Conservation (phyloP, 1,140 invertebrate species). For the Drosophila virilis region DNA sequence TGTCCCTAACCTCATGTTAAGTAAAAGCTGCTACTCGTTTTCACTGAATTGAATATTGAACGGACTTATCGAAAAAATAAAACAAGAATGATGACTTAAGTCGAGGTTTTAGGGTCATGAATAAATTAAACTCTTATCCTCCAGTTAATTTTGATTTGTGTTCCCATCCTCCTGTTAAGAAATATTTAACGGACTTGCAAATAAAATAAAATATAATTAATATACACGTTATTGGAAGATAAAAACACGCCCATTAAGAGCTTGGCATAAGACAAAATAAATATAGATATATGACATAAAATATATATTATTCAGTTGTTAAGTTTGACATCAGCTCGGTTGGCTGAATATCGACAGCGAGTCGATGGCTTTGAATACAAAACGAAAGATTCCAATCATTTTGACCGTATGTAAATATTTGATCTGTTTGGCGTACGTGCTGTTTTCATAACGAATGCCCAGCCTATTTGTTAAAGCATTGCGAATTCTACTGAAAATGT, state of each 20-base stretch:
- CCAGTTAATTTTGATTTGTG: background rate
- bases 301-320: background rate
- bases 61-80: background rate
- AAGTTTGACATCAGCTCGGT: slow-evolving; percentile 1
- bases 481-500: slow-evolving; percentile 38
- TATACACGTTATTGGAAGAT: background rate
- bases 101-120: slow-evolving; percentile 28
- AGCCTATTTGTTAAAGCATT: slow-evolving; percentile 21
- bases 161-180: too few relatives aligned
- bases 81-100: background rate
- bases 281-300: background rate
- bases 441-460: background rate
- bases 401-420: slow-evolving; percentile 47
- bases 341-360: background rate
- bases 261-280: background rate
- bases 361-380: slow-evolving; percentile 36
- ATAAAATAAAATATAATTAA: background rate
- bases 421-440: slow-evolving; percentile 30
- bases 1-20: too few relatives aligned
- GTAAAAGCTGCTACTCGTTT: too few relatives aligned
- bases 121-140: background rate
- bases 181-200: too few relatives aligned
- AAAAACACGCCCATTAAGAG: too few relatives aligned
- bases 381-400: slow-evolving; percentile 32
- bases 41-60: too few relatives aligned